Percentiles rank a stretch among this genome's conserved stretches.
These are phyloP conservation scores for Myathropa florea DNA, from an alignment of 2,888 invertebrate genomes.

Conservation along the genomic window DNA sequence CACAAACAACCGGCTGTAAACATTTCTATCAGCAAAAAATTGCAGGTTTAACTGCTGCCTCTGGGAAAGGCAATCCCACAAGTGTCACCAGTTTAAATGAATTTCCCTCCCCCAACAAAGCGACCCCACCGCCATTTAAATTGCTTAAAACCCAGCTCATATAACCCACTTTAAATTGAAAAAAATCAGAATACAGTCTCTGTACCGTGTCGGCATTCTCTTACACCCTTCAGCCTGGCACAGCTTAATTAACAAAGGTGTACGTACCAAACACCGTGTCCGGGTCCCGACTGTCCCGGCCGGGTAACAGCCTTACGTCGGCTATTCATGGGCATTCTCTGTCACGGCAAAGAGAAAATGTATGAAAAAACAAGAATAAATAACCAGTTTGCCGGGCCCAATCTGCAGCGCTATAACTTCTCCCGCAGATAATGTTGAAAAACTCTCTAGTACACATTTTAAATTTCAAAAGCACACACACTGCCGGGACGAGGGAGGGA, in stretches of 20 bases:
- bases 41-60: not conserved
- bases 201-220: not conserved
- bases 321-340: not conserved
- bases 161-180: not conserved
- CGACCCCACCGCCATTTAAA: not conserved
- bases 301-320: not conserved
- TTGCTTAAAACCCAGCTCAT: not conserved
- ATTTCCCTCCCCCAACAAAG: not conserved
- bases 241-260: not conserved
- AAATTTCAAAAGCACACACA: not conserved
- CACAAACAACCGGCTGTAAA: not conserved
- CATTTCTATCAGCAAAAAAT: not conserved
- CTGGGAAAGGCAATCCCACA: not conserved
- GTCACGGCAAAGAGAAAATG: not conserved
- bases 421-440: not conserved
- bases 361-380: not conserved
- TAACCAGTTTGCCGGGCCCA: not conserved
- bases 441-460: not conserved
- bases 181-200: not conserved
- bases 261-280: not conserved
- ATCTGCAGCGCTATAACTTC: not conserved
- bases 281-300: not conserved
- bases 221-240: not conserved
- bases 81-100: not conserved
- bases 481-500: not conserved